These are phyloP conservation scores for Lepus oiostolus DNA, from an alignment of 2,797 vertebrate genomes.

Conservation along the genomic window DNA sequence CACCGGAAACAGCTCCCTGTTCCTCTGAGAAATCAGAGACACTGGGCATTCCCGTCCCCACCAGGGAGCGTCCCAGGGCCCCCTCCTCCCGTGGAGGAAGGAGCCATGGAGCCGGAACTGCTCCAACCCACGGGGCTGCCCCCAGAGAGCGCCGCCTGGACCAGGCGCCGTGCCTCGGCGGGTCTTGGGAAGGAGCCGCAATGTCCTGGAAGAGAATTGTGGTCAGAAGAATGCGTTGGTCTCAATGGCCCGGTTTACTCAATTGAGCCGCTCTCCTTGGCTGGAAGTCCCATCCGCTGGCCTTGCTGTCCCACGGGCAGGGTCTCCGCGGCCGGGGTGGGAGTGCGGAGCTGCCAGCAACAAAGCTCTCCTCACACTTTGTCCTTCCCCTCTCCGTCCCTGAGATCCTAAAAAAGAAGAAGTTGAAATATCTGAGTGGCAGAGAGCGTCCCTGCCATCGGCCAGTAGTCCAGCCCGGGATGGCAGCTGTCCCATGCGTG, in stretches of 20 bases:
- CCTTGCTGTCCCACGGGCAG: slow-evolving; percentile 19
- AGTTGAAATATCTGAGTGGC: slow-evolving; percentile 63
- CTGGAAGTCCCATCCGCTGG: slow-evolving; percentile 36
- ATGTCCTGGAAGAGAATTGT: slow-evolving; percentile 53
- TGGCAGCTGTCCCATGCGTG: slow-evolving; percentile 61
- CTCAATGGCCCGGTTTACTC: slow-evolving; percentile 30
- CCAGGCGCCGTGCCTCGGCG: background rate
- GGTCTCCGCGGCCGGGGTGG: background rate
- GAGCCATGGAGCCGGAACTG: background rate
- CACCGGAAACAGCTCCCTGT: background rate
- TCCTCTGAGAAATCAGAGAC: background rate
- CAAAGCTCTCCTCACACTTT: background rate
- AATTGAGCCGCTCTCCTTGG: slow-evolving; percentile 6
- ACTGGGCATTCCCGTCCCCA: fast-evolving
- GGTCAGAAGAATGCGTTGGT: slow-evolving; percentile 22
- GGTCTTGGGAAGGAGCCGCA: slow-evolving; percentile 36
- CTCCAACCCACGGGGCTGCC: background rate
- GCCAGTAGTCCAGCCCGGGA: slow-evolving; percentile 52
- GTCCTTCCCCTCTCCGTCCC: background rate
- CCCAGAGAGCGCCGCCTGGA: background rate
- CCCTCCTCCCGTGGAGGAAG: background rate
- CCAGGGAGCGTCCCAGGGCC: background rate
- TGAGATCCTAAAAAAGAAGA: slow-evolving; percentile 53
- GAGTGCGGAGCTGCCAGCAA: background rate
- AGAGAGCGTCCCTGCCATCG: slow-evolving; percentile 49